Base-by-base conservation (phyloP, 2,888 invertebrate genomes). In the Busseola fusca region DNA sequence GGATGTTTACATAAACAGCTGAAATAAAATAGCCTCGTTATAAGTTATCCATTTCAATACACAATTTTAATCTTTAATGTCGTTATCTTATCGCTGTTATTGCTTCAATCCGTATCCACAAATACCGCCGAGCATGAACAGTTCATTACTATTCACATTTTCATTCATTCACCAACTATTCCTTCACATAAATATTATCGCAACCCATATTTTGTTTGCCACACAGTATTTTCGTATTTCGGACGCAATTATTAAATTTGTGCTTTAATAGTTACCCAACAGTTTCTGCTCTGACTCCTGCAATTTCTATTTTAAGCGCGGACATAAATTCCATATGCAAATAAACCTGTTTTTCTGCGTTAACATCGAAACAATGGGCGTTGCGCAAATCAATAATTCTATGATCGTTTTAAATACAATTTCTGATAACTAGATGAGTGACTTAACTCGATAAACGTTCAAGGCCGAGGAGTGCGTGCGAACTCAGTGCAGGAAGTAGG, bases 401-500 rank as follows among this genome's bases (percentile, higher is more conserved):
- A 64, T 66, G 42, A 75, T 68, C 50, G 71, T 80, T 76, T 73
- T 76, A 65, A 69, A 67, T 78, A 69, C 52, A n/a, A 42, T 67
- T 78, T 45, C 67, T 54, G 25, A 34, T 60, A 72, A 77, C 78
- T 59, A 70, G 81, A 82, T 80, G 78, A 82, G 73, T 75, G 78
- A 82, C 78, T 83, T 78, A 78, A 80, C 76, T 74, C 64, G 66
- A 82, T 70, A 70, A 68, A 63, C 21, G 45, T 30, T 69, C 86
- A 90, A 90, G 89, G 90, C 86, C 81, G 60, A 69, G 71, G 83
- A 87, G 85, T 86, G 87, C 86, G 86, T 87, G 87, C 80, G 88
- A 89, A 87, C 83, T 87, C 88, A 89, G 87, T 90, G 87, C 89
- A 91, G 92, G 92, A 93, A 93, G 88, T 87, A 81, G 82, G 75